Base-by-base conservation (phyloP, 2,888 invertebrate species). In the Thera obeliscata region DNA sequence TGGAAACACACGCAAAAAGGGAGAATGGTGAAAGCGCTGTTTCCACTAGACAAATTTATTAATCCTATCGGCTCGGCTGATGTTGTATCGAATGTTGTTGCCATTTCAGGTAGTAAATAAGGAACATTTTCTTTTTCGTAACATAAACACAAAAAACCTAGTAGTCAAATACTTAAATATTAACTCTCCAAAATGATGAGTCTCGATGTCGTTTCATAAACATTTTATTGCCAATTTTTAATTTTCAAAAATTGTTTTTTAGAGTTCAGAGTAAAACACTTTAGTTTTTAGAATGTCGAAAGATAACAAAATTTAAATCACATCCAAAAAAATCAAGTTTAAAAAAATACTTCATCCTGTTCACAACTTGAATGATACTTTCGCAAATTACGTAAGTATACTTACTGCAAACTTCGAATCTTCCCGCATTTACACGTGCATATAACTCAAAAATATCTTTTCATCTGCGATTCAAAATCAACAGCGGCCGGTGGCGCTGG, bases 31-130 rank as follows among this genome's bases (percentile, higher is more conserved):
- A 91, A 91, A 91, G 88, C 92, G 87, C 87, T 85, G 81, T 88
- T 91, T 88, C 87, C 89, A 88, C 89, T 87, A 88, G 87, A 91
- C 92, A 88, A 91, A 93, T 92, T 91, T 91, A 92, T 93, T 93
- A 93, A 92, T 89, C 87, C 89, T 88, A 89, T 87, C 86, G 87
- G 84, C 78, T 72, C 76, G 81, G 81, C 75, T 79, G 81, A 74
- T 82, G 74, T 78, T 84, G 81, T 83, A 81, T 82, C 77, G 78
- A 70, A 75, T 78, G 78, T 76, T 79, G 61, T 59, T 77, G 72
- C 73, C 73, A 74, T 78, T 66, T 33, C 43, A 35, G 9, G 33
- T 12, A 56, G 48, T 59, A 62, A 50, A 58, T 35, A 55, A 61
- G 12, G 36, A 48, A 55, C 48, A 48, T 46, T 61, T 38, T 3